phyloP scores from a whole-genome alignment of 2,888 invertebrate species.

The Villa cingulata region DNA sequence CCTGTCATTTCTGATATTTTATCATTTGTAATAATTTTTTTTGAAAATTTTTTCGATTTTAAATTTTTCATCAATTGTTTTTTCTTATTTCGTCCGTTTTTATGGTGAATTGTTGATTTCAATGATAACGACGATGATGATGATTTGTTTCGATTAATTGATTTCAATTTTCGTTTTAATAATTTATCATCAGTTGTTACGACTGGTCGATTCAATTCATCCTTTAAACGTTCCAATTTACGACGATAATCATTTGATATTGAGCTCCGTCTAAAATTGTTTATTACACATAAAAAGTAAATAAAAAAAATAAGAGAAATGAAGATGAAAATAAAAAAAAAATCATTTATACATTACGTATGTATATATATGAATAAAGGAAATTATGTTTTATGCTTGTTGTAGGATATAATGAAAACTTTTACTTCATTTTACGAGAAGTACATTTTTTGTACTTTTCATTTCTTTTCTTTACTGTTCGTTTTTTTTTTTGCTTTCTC shows the following conservation, averaged over 20 bases:
- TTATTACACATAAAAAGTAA: background rate
- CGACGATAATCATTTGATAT: slow-evolving; percentile 21
- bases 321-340: background rate
- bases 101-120: no score
- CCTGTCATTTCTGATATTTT: no score
- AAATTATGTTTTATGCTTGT: no score
- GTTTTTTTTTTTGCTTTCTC: no score
- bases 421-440: background rate
- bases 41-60: background rate
- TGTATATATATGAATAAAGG: no score
- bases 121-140: no score
- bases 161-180: slow-evolving; percentile 11
- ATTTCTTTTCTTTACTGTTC: no score
- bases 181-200: slow-evolving; percentile 15
- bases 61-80: background rate
- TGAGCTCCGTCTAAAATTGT: background rate
- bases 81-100: background rate
- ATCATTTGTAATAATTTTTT: no score
- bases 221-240: slow-evolving; percentile 27
- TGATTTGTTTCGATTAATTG: background rate
- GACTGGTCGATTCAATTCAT: slow-evolving; percentile 30
- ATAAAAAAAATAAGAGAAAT: background rate
- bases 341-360: background rate
- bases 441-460: no score
- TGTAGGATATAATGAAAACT: background rate